phyloP scores from a whole-genome alignment of 2,797 vertebrate genomes.

The Enteromius afrohamiltoni region DNA sequence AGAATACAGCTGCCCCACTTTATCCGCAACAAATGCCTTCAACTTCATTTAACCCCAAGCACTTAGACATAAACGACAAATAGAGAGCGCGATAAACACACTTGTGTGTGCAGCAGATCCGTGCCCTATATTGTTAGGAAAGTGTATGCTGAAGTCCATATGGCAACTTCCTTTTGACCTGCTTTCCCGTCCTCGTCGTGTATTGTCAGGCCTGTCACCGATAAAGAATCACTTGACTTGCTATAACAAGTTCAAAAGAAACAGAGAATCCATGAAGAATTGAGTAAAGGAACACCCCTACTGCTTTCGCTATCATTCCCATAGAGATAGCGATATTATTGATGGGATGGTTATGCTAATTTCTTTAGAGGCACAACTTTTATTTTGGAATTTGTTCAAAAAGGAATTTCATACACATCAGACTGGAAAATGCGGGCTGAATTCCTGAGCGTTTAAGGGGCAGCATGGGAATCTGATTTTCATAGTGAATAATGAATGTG shows the following conservation, averaged over 20 bases:
- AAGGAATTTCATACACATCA: conserved; percentile 89
- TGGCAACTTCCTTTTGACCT: conserved; percentile 97
- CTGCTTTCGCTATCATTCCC: conserved; percentile 92
- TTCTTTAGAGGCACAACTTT: conserved; percentile 83
- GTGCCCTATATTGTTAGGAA: conserved; percentile 83
- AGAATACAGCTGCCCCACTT: conserved; percentile 30
- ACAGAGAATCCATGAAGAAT: conserved; percentile 95
- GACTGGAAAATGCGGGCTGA: conserved; percentile 82
- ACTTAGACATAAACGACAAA: conserved; percentile 33
- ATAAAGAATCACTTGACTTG: conserved; percentile 99
- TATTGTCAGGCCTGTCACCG: conserved; percentile 97
- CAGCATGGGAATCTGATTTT: conserved; percentile 83
- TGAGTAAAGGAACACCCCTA: conserved; percentile 93
- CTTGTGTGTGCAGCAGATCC: conserved; percentile 62
- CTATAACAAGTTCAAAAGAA: conserved; percentile 98
- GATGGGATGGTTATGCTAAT: conserved; percentile 95
- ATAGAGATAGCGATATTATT: conserved; percentile 94
- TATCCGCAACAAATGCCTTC: conserved; percentile 20
- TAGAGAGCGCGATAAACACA: conserved; percentile 15
- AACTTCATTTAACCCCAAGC: conserved; percentile 19
- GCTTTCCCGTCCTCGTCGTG: conserved; percentile 91
- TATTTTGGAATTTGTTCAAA: conserved; percentile 89
- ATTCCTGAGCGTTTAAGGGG: conserved; percentile 86
- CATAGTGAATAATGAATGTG: conserved; percentile 80
- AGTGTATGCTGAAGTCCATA: conserved; percentile 95